Evolutionary conservation across 2,113 vertebrate genomes (phyloP).

Genomic region (Rhipidura dahli): DNA sequence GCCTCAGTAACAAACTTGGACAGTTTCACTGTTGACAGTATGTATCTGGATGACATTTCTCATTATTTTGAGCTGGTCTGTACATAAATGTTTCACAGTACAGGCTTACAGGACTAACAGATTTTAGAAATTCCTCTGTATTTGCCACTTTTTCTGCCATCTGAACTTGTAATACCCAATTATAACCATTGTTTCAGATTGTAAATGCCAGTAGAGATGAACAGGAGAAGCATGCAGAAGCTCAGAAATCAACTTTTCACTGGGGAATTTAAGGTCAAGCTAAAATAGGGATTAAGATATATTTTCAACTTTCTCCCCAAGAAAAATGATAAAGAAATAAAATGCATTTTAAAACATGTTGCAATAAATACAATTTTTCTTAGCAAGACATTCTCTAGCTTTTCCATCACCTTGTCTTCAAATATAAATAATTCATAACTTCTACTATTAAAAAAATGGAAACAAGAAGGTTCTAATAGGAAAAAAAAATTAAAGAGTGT

Average conservation of each 20-base stretch:
- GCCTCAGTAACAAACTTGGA: background rate
- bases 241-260: background rate
- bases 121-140: background rate
- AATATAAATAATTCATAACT: conserved; percentile 43
- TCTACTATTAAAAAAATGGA: background rate
- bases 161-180: background rate
- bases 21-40: background rate
- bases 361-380: background rate
- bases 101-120: background rate
- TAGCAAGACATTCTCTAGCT: background rate
- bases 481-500: background rate
- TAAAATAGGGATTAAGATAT: background rate
- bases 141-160: background rate
- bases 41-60: rapidly evolving
- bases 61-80: background rate
- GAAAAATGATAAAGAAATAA: background rate
- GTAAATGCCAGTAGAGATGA: background rate
- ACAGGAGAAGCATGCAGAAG: background rate
- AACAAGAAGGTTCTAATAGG: background rate
- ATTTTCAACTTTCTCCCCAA: background rate
- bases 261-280: background rate
- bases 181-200: background rate
- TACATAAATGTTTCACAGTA: background rate
- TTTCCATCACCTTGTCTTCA: conserved; percentile 1
- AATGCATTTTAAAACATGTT: background rate